Conservation (phyloP, 2,888 invertebrate species). For the Dryadula phaetusa region DNA sequence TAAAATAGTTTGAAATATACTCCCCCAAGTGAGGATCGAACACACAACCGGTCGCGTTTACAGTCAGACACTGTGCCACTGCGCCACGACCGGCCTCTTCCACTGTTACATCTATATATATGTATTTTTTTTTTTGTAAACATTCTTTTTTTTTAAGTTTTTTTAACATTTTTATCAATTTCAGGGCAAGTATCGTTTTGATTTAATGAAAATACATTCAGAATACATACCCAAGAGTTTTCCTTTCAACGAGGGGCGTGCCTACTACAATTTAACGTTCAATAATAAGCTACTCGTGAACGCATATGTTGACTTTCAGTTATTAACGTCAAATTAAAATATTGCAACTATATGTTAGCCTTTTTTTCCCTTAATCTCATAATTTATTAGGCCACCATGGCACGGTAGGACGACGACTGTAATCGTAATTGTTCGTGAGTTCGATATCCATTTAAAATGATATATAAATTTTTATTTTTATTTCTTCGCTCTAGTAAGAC, state of each 20-base stretch:
- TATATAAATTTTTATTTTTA: too few species aligned
- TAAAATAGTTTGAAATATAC: too few species aligned
- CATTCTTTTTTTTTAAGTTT: background rate
- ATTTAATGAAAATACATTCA: background rate
- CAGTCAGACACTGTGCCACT: too few species aligned
- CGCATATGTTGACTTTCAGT: background rate
- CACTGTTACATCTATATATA: too few species aligned
- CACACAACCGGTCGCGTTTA: too few species aligned
- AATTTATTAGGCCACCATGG: too few species aligned
- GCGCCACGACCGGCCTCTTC: too few species aligned
- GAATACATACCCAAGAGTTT: background rate
- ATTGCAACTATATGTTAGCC: background rate
- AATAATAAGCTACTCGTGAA: background rate
- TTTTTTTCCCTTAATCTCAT: background rate
- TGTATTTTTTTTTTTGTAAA: background rate
- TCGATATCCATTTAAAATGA: too few species aligned
- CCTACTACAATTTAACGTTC: background rate
- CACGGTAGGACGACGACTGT: too few species aligned
- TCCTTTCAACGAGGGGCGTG: background rate
- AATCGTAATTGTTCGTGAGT: too few species aligned
- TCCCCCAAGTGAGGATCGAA: too few species aligned
- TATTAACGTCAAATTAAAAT: background rate
- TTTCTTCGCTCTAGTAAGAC: too few species aligned
- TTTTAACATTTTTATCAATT: background rate
- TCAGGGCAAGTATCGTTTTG: conserved; percentile 1